A percentile compares a stretch with the other conserved stretches of the same genome.
These are phyloP conservation scores for Hemaris fuciformis DNA, from an alignment of 2,888 invertebrate species.

Conservation along the genomic window DNA sequence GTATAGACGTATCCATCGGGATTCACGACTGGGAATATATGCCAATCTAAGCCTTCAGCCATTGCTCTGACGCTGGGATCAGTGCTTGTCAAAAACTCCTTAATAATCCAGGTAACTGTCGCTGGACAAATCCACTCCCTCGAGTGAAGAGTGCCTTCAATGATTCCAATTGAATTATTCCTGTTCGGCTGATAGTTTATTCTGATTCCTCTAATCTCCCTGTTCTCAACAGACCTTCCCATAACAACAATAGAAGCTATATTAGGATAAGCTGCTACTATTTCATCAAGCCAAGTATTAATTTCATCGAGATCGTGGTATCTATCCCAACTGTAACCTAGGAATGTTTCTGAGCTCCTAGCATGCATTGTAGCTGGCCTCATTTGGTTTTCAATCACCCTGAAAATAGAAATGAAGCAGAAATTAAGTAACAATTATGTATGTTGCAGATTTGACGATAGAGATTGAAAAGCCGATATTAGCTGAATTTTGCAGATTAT, in stretches of 20 bases:
- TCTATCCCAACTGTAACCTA: conserved; percentile 73
- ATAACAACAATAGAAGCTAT: conserved; percentile 74
- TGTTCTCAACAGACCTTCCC: conserved; percentile 83
- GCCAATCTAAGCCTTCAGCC: conserved; percentile 87
- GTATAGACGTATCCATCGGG: conserved; percentile 88
- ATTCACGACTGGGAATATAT: conserved; percentile 87
- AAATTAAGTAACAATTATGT: neutral
- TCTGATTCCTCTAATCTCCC: conserved; percentile 80
- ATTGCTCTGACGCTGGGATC: conserved; percentile 78
- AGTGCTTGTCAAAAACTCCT: conserved; percentile 84
- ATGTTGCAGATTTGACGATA: neutral
- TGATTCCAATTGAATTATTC: conserved; percentile 72
- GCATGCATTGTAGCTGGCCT: conserved; percentile 33
- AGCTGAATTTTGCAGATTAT: no score
- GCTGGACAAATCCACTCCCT: conserved; percentile 88
- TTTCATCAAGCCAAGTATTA: conserved; percentile 80
- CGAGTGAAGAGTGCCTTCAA: conserved; percentile 85
- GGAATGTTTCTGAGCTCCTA: conserved; percentile 45
- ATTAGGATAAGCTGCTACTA: conserved; percentile 70
- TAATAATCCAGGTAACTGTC: conserved; percentile 85
- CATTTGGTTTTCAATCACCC: conserved; percentile 75
- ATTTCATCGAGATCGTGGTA: conserved; percentile 84
- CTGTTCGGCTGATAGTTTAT: conserved; percentile 64
- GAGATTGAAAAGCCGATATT: neutral
- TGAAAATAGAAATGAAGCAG: conserved; percentile 37